A percentile compares a stretch with the other conserved stretches of the same genome.
Evolutionary conservation across 2,888 invertebrate species (phyloP).

Genomic region (Microplitis manilae): DNA sequence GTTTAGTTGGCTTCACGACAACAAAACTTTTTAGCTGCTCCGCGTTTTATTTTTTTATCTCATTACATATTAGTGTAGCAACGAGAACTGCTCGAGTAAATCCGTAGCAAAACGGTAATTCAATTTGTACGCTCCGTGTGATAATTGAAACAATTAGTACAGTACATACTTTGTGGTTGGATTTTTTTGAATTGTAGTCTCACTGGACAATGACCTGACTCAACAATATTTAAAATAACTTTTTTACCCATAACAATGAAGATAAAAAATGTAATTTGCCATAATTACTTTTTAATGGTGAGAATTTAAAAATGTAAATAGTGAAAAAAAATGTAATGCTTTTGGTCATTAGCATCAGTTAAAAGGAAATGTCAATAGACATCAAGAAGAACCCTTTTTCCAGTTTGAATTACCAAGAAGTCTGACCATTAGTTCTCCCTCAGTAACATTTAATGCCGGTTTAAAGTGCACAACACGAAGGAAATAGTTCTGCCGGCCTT

Average conservation of each 20-base stretch:
- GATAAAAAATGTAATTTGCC: not conserved
- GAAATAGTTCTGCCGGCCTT: slow-evolving; percentile 41
- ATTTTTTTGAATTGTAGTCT: too few relatives aligned
- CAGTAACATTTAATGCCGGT: not conserved
- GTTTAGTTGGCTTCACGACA: not conserved
- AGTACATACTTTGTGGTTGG: not conserved
- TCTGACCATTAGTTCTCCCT: not conserved
- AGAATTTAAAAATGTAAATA: slow-evolving; percentile 13
- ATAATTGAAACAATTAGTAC: slow-evolving; percentile 28
- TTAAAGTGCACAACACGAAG: too few relatives aligned
- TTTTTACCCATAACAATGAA: not conserved
- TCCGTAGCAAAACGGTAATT: slow-evolving; percentile 18
- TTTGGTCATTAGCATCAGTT: not conserved
- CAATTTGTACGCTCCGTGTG: not conserved
- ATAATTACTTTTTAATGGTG: not conserved
- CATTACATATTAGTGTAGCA: not conserved
- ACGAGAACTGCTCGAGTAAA: not conserved
- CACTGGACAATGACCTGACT: not conserved
- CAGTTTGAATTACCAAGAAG: not conserved
- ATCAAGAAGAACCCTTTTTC: not conserved
- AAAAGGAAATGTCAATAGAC: not conserved
- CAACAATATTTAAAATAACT: not conserved
- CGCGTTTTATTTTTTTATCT: not conserved
- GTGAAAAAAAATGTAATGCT: not conserved
- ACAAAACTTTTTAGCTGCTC: not conserved